These are phyloP conservation scores for Garra rufa DNA, from an alignment of 2,113 vertebrate species.

Conservation along the genomic window DNA sequence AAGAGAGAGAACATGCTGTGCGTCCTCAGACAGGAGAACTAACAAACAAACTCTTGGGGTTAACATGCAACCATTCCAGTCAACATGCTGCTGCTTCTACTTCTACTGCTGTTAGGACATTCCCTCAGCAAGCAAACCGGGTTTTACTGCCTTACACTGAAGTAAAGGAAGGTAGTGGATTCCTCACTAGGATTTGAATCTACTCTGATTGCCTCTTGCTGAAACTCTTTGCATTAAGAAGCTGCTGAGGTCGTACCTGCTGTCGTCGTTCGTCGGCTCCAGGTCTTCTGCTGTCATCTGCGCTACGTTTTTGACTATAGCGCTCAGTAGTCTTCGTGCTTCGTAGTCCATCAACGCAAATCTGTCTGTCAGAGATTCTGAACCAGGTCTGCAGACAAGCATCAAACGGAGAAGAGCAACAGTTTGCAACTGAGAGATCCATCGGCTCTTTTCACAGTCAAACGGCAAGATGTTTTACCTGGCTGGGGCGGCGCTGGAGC, in stretches of 20 bases:
- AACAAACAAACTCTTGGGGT: neutral
- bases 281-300: conserved; percentile 88
- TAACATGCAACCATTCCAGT: conserved; percentile 30
- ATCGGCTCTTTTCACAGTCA: neutral
- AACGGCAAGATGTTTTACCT: conserved; percentile 74
- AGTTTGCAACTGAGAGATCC: neutral
- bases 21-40: neutral
- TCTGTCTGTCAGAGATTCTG: conserved; percentile 83
- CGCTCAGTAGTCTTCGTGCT: conserved; percentile 86
- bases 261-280: conserved; percentile 83
- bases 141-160: neutral
- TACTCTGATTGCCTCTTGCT: neutral
- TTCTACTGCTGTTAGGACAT: neutral
- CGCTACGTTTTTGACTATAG: conserved; percentile 88
- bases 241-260: conserved; percentile 79
- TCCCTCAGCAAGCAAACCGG: neutral
- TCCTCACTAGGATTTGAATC: too few species aligned
- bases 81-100: conserved; percentile 34
- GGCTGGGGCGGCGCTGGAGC: conserved; percentile 86
- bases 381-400: conserved; percentile 75
- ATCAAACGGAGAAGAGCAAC: conserved; percentile 5
- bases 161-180: too few species aligned
- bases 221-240: neutral
- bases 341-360: conserved; percentile 86
- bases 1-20: neutral